A percentile compares a stretch with the other conserved stretches of the same genome.
Conservation (phyloP, 2,797 vertebrate genomes). For the Apogon talboti region DNA sequence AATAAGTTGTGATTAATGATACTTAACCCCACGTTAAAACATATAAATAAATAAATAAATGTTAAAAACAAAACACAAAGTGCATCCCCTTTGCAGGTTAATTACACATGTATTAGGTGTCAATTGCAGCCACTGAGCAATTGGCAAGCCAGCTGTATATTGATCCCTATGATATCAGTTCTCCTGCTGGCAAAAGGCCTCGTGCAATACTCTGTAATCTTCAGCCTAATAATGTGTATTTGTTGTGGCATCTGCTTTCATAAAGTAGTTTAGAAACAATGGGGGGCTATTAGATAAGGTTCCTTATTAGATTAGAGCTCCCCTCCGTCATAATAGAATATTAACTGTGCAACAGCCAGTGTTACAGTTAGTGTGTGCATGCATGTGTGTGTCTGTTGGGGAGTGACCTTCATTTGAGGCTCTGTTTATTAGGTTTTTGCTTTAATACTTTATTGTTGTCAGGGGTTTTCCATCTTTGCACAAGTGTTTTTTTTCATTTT, state of each 20-base stretch:
- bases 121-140: conserved; percentile 44
- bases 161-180: conserved; percentile 52
- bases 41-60: too few species aligned
- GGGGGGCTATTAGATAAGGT: conserved; percentile 48
- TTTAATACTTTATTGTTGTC: neutral
- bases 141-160: conserved; percentile 51
- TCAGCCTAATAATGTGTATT: conserved; percentile 41
- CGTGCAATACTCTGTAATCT: conserved; percentile 41
- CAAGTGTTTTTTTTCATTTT: too few species aligned
- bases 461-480: neutral
- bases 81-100: neutral
- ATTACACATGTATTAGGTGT: conserved; percentile 40
- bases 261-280: conserved; percentile 34
- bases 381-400: neutral
- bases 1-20: too few species aligned
- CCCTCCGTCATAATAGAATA: conserved; percentile 37
- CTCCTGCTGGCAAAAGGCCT: conserved; percentile 33
- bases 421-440: neutral
- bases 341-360: conserved; percentile 33
- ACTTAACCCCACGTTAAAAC: neutral
- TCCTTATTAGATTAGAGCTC: conserved; percentile 53
- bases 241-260: conserved; percentile 31
- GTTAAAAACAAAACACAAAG: too few species aligned
- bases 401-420: conserved; percentile 15
- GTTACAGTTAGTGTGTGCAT: conserved; percentile 13